Evolutionary conservation across 2,113 vertebrate species (phyloP).

Genomic region (Takifugu bimaculatus): DNA sequence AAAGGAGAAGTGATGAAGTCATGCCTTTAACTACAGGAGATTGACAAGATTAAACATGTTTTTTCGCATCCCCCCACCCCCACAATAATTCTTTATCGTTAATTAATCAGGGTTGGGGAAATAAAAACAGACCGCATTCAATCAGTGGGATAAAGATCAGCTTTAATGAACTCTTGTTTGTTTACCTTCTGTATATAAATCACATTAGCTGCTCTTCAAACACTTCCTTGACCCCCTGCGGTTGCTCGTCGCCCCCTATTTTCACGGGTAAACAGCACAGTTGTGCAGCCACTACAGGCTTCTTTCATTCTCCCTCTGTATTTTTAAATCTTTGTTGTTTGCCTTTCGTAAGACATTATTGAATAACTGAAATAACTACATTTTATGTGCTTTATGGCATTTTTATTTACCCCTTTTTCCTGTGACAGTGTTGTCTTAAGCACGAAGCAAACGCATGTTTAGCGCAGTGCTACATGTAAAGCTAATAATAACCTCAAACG

Average conservation of each 20-base stretch:
- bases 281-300: neutral
- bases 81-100: neutral
- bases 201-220: neutral
- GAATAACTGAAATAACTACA: too few species aligned
- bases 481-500: constrained; percentile 25
- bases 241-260: neutral
- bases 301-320: neutral
- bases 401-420: too few species aligned
- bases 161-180: neutral
- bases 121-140: too few species aligned
- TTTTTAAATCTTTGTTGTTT: neutral
- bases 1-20: too few species aligned
- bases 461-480: constrained; percentile 7
- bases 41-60: too few species aligned
- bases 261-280: neutral
- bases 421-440: neutral
- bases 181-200: neutral
- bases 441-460: neutral
- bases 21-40: too few species aligned
- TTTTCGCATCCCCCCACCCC: too few species aligned
- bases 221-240: neutral
- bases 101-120: too few species aligned
- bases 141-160: neutral
- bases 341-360: too few species aligned
- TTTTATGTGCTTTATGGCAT: too few species aligned